Evolutionary conservation across 2,888 invertebrate genomes (phyloP).

Genomic region (Mystacides longicornis): DNA sequence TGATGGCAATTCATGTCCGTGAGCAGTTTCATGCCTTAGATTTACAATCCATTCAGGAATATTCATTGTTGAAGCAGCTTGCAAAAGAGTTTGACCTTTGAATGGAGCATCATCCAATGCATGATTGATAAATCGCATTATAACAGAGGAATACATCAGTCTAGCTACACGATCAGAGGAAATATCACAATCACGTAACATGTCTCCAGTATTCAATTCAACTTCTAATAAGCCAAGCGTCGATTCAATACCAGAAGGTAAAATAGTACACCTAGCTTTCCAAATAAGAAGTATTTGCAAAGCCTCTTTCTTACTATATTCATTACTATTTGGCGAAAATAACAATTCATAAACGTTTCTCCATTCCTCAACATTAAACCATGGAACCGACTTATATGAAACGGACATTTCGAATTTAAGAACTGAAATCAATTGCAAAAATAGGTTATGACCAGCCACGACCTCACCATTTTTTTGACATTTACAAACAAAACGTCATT

Average conservation of each 20-base stretch:
- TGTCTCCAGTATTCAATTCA: slow-evolving; percentile 35
- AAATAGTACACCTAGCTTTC: slow-evolving; percentile 49
- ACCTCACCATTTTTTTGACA: no score
- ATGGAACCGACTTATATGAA: slow-evolving; percentile 34
- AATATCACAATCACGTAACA: slow-evolving; percentile 30
- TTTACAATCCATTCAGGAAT: slow-evolving; percentile 76
- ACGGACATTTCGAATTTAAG: no score
- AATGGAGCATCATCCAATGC: slow-evolving; percentile 48
- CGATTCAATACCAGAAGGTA: slow-evolving; percentile 56
- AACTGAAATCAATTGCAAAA: no score
- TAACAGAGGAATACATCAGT: slow-evolving; percentile 53
- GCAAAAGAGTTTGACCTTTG: slow-evolving; percentile 45
- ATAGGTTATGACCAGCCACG: no score
- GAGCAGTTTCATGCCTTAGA: slow-evolving; percentile 70
- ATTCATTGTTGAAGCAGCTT: slow-evolving; percentile 55
- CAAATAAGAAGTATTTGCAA: slow-evolving; percentile 46
- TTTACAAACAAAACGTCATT: no score
- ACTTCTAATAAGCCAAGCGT: slow-evolving; percentile 52
- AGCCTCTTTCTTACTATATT: slow-evolving; percentile 36
- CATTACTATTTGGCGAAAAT: slow-evolving; percentile 34
- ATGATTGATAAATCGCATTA: slow-evolving; percentile 61
- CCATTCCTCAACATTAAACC: slow-evolving; percentile 49
- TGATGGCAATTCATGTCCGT: slow-evolving; percentile 60
- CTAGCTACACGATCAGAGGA: slow-evolving; percentile 43
- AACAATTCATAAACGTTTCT: slow-evolving; percentile 41